Evolutionary conservation across 1,140 invertebrate genomes (phyloP), one percentile per base, ranked within the genome.

Genomic region (Drosophila malerkotliana): DNA sequence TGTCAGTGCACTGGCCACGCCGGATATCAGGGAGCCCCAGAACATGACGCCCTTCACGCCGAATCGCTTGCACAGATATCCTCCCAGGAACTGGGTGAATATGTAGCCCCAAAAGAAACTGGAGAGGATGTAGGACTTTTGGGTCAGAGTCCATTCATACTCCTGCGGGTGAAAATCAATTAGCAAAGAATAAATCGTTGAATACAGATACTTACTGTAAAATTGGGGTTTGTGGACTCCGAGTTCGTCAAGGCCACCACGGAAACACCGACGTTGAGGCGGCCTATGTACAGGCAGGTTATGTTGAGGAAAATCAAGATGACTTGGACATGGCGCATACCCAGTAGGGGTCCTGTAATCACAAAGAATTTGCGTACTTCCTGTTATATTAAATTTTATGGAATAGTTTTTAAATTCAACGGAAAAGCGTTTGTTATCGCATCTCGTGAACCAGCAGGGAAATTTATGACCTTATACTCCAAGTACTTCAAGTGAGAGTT

Each of bases 71-170:
- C 94, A 94, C 4, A 96, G 62, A 58, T 94, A 93, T 2, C 96
- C 96, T 0, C 94, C 95, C 1, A 95, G 94, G 2, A 97, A 93
- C 58, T 92, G 91, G 4, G 94, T 93, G 0, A 92, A 55, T 1
- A 93, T 82, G 54, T 93, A 93, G 8, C 93, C 93, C 94, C 94
- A 95, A 69, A 94, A 96, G 72, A 96, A 96, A 2, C 95, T 94
- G 10, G 94, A 94, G 2, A 95, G 72, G 6, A 95, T 92, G 0
- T 93, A 75, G 3, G 93, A 93, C 73, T 94, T 93, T n/a, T 90
- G 73, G 0, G 89, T 39, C 59, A 92, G 51, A 51, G 91, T 85
- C 95, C 94, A 94, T 24, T 92, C 60, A 55, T 93, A 94, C 79
- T 85, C 75, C 90, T 91, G 34, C 0, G 30, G 12, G 4, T 7